Percentiles rank a stretch among this genome's conserved stretches.
Evolutionary conservation across 2,113 vertebrate species (phyloP).

Genomic region (Triplophysa tibetana): DNA sequence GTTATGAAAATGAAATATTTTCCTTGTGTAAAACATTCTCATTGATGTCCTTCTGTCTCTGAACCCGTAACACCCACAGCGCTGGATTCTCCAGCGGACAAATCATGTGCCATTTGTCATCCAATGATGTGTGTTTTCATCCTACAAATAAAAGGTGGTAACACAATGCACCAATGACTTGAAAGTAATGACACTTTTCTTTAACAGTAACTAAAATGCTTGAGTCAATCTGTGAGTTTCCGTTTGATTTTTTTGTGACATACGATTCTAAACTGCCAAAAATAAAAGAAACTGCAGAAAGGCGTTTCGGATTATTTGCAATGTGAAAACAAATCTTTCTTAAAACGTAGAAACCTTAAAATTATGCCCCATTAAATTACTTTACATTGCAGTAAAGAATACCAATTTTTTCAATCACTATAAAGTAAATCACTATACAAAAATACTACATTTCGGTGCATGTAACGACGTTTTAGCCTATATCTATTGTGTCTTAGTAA

Average conservation of each 20-base stretch:
- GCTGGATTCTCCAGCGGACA: conserved; percentile 64
- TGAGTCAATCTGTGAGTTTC: conserved; percentile 55
- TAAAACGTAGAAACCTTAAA: neutral
- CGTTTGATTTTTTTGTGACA: neutral
- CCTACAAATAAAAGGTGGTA: conserved; percentile 68
- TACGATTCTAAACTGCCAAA: conserved; percentile 3
- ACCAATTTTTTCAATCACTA: too few relatives aligned
- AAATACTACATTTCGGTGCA: too few relatives aligned
- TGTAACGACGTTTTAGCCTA: too few relatives aligned
- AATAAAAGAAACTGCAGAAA: conserved; percentile 63
- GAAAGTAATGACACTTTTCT: conserved; percentile 59
- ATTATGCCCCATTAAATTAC: neutral
- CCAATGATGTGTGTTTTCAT: conserved; percentile 74
- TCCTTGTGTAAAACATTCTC: conserved; percentile 79
- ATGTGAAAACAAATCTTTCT: conserved; percentile 83
- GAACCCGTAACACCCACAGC: conserved; percentile 63
- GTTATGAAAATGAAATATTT: conserved; percentile 70
- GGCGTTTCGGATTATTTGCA: conserved; percentile 76
- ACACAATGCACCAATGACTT: conserved; percentile 80
- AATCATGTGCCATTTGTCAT: conserved; percentile 76
- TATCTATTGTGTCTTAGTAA: too few relatives aligned
- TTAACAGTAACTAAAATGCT: conserved; percentile 59
- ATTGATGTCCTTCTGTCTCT: conserved; percentile 60
- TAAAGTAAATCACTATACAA: too few relatives aligned
- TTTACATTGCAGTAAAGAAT: too few relatives aligned